Evolutionary conservation across 2,797 vertebrate species (phyloP).

Genomic region (Benthosema pterotum): DNA sequence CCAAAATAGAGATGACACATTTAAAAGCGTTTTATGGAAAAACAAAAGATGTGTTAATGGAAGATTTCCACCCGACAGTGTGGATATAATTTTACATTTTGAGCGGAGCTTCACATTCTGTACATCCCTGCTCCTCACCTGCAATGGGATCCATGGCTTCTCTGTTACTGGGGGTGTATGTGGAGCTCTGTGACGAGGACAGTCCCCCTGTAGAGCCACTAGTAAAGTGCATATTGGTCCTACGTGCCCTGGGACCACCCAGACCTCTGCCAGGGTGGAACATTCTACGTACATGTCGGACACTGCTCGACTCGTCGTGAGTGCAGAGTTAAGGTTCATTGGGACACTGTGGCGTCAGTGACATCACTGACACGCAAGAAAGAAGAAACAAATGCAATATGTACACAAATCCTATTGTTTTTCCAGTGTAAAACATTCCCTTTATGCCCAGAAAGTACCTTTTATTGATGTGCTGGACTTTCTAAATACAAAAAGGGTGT

Average conservation of each 20-base stretch:
- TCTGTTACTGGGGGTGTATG: slow-evolving; percentile 98
- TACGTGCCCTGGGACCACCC: slow-evolving; percentile 94
- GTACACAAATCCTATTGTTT: too few species aligned
- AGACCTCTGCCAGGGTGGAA: slow-evolving; percentile 97
- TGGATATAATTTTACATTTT: too few species aligned
- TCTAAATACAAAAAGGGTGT: too few species aligned
- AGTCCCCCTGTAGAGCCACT: slow-evolving; percentile 94
- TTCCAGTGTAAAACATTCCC: too few species aligned
- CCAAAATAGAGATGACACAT: too few species aligned
- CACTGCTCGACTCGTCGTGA: slow-evolving; percentile 97
- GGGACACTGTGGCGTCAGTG: not conserved
- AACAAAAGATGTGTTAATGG: too few species aligned
- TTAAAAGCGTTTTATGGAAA: too few species aligned
- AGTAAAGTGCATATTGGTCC: slow-evolving; percentile 99
- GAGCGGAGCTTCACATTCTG: too few species aligned
- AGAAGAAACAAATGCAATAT: not conserved
- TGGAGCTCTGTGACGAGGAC: slow-evolving; percentile 98
- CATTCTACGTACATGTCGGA: slow-evolving; percentile 98
- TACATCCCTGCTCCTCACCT: slow-evolving; percentile 78
- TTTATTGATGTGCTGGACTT: too few species aligned
- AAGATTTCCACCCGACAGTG: too few species aligned
- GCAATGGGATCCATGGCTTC: slow-evolving; percentile 99
- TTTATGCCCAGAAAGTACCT: too few species aligned
- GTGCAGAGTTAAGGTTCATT: slow-evolving; percentile 80
- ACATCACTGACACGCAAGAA: not conserved